Conservation (phyloP, 2,797 vertebrate species). For the Sandelia bainsii region DNA sequence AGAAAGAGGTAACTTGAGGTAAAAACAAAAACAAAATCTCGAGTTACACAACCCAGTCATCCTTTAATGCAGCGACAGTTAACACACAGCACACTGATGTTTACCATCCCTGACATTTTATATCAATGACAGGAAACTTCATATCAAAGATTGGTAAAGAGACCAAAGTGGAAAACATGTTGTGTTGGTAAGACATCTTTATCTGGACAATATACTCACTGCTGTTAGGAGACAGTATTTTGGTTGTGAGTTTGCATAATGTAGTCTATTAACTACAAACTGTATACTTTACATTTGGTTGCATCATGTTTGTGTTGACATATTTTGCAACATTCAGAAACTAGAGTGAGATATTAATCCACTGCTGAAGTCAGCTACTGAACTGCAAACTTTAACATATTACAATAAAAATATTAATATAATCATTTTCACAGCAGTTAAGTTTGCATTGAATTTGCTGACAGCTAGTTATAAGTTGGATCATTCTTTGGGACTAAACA, state of each 20-base stretch:
- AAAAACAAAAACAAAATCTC: neutral
- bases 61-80: slow-evolving; percentile 22
- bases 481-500: too few species aligned
- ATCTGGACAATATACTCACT: slow-evolving; percentile 32
- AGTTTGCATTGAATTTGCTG: neutral
- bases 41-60: neutral
- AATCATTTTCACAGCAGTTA: neutral
- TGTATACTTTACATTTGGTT: neutral
- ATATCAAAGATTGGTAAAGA: slow-evolving; percentile 55
- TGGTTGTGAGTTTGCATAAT: slow-evolving; percentile 6
- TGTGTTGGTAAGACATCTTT: slow-evolving; percentile 28
- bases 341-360: neutral
- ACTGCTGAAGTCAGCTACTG: neutral
- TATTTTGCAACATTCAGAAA: slow-evolving; percentile 14
- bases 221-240: slow-evolving; percentile 24
- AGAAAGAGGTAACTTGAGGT: slow-evolving; percentile 31
- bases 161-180: slow-evolving; percentile 53
- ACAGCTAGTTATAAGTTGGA: too few species aligned
- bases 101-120: slow-evolving; percentile 43
- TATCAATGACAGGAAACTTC: slow-evolving; percentile 37
- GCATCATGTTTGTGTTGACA: neutral
- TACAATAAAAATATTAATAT: neutral
- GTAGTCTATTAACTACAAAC: slow-evolving; percentile 2
- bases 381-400: neutral
- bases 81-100: slow-evolving; percentile 27